These are phyloP conservation scores for Smittia sp. DNA, from an alignment of 2,888 invertebrate genomes.

Conservation along the genomic window DNA sequence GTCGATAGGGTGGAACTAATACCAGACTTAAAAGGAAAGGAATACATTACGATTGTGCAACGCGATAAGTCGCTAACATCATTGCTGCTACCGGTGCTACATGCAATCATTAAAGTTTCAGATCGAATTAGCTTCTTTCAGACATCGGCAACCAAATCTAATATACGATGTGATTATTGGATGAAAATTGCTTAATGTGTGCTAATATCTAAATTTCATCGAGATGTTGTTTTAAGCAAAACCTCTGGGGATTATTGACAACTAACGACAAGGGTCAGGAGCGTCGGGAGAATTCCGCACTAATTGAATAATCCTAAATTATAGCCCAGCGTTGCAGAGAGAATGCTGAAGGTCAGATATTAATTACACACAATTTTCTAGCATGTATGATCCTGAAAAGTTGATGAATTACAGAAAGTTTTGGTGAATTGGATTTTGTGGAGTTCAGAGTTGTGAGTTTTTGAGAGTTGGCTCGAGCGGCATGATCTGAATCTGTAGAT, in stretches of 20 bases:
- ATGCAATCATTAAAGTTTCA: too few species aligned
- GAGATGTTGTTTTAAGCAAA: not conserved
- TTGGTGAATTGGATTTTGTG: too few species aligned
- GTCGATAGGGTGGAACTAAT: not conserved
- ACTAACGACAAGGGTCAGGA: not conserved
- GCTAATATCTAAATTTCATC: not conserved
- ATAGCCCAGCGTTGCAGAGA: not conserved
- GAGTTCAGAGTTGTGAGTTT: too few species aligned
- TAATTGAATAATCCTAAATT: not conserved
- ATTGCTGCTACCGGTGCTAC: too few species aligned
- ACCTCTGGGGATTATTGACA: conserved; percentile 17
- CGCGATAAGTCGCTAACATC: not conserved
- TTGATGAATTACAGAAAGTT: too few species aligned
- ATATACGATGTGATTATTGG: conserved; percentile 17
- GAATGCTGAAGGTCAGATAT: too few species aligned
- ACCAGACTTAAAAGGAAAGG: not conserved
- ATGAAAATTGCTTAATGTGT: conserved; percentile 22
- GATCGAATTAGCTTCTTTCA: too few species aligned
- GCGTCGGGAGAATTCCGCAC: not conserved
- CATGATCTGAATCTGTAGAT: too few species aligned
- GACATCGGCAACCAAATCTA: not conserved
- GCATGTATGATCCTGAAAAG: not conserved
- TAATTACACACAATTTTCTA: not conserved
- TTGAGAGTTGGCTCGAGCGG: too few species aligned
- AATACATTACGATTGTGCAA: not conserved